Evolutionary conservation across 2,888 invertebrate species (phyloP).

Genomic region (Argyresthia albistria): DNA sequence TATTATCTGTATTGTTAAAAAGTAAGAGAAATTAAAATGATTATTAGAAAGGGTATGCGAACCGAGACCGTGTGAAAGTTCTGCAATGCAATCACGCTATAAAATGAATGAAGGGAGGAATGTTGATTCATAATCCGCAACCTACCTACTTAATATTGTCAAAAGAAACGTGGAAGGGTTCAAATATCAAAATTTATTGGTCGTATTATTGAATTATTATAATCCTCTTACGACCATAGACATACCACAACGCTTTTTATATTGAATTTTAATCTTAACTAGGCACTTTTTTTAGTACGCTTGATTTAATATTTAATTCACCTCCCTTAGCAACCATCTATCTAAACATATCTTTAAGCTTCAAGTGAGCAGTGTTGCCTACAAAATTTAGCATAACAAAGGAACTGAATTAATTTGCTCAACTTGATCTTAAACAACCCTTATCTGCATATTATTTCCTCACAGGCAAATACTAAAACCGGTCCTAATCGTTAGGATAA

Average conservation of each 20-base stretch:
- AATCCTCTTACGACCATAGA: constrained; percentile 18
- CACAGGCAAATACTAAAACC: constrained; percentile 39
- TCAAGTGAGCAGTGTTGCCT: constrained; percentile 20
- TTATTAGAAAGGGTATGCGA: background rate
- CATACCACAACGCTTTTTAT: background rate
- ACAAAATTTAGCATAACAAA: constrained; percentile 44
- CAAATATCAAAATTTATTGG: constrained; percentile 5
- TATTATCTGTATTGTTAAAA: too few species aligned
- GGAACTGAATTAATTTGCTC: constrained; percentile 35
- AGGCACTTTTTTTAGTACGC: background rate
- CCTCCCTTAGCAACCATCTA: background rate
- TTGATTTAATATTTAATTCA: background rate
- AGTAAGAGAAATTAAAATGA: background rate
- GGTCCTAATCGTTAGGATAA: constrained; percentile 45
- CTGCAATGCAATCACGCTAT: background rate
- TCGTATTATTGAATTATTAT: constrained; percentile 24
- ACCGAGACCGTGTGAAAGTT: constrained; percentile 2
- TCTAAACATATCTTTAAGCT: background rate
- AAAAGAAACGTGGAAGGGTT: constrained; percentile 5
- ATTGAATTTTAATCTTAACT: background rate
- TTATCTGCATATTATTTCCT: constrained; percentile 27
- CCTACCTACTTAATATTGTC: background rate
- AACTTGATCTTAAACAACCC: constrained; percentile 14
- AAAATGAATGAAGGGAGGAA: background rate
- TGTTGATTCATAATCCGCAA: background rate